Conservation (phyloP, 2,888 invertebrate species). For the Augiades crinisus region DNA sequence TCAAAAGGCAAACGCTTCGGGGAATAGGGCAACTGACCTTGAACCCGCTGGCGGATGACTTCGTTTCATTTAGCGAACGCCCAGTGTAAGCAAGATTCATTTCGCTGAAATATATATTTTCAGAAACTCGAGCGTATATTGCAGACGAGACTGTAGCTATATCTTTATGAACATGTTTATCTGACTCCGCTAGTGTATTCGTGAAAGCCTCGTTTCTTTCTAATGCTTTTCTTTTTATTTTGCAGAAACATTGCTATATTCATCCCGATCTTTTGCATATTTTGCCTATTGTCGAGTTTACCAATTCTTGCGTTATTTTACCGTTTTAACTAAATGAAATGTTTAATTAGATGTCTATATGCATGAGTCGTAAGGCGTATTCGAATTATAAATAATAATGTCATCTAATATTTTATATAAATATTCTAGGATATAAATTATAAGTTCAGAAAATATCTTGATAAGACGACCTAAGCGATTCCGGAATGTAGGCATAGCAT, state of each 20-base stretch:
- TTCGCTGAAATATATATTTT: conserved; percentile 3
- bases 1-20: conserved; percentile 15
- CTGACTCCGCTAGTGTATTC: conserved; percentile 8
- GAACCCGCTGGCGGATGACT: conserved; percentile 42
- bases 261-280: conserved; percentile 3
- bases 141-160: conserved; percentile 7
- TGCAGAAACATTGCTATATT: neutral
- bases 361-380: too few species aligned
- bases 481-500: too few species aligned
- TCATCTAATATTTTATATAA: too few species aligned
- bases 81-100: conserved; percentile 5
- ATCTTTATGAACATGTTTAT: conserved; percentile 7
- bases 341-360: too few species aligned
- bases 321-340: too few species aligned
- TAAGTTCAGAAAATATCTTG: too few species aligned
- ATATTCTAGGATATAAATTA: too few species aligned
- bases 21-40: conserved; percentile 36
- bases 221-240: conserved; percentile 11
- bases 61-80: conserved; percentile 37
- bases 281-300: neutral
- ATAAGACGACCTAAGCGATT: too few species aligned
- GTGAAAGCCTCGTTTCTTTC: conserved; percentile 7
- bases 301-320: neutral
- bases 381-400: too few species aligned
- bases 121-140: neutral